Conservation (phyloP, 2,888 invertebrate species). For the Halictus quadricinctus region DNA sequence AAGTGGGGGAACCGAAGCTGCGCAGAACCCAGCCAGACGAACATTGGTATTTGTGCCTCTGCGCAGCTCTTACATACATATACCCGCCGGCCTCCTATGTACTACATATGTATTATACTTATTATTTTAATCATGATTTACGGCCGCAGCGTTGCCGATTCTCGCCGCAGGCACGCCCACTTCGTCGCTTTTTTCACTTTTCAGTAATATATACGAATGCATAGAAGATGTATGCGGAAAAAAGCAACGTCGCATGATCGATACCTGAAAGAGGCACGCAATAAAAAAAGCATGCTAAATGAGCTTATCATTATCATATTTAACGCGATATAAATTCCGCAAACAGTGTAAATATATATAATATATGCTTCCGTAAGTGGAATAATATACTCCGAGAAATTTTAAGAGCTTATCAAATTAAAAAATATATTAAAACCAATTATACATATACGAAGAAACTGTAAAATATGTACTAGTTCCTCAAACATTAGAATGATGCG, state of each 20-base stretch:
- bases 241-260: constrained; percentile 72
- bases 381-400: neutral
- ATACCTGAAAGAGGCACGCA: constrained; percentile 65
- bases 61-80: constrained; percentile 76
- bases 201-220: constrained; percentile 59
- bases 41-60: constrained; percentile 63
- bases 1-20: constrained; percentile 75
- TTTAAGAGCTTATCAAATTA: neutral
- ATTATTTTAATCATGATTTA: constrained; percentile 82
- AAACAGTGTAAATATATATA: neutral
- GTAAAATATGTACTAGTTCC: neutral
- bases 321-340: neutral
- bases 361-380: neutral
- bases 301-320: constrained; percentile 13
- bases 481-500: constrained; percentile 55
- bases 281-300: constrained; percentile 44
- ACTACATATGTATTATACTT: constrained; percentile 80
- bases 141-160: constrained; percentile 79
- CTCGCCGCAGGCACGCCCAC: constrained; percentile 76
- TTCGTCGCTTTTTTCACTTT: constrained; percentile 65
- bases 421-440: neutral
- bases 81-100: constrained; percentile 71
- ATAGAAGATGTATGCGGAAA: constrained; percentile 59
- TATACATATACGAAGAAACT: neutral
- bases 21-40: constrained; percentile 77